phyloP scores from a whole-genome alignment of 1,140 invertebrate species.

The Anthonomus grandis region DNA sequence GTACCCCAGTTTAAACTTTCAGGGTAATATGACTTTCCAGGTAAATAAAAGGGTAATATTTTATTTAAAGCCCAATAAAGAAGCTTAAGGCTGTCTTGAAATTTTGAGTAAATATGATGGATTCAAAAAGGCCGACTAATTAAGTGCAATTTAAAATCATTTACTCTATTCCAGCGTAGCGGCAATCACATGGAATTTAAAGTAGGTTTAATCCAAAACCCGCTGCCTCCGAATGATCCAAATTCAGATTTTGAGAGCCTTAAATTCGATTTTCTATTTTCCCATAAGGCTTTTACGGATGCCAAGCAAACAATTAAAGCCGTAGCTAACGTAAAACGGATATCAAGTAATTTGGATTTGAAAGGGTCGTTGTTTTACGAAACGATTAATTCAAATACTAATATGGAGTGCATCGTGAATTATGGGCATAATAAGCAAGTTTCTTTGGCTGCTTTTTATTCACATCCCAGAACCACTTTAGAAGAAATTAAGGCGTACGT shows the following conservation, averaged over 20 bases:
- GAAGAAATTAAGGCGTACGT: slow-evolving; percentile 58
- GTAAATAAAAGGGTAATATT: slow-evolving; percentile 47
- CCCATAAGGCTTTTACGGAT: slow-evolving; percentile 48
- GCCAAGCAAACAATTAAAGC: slow-evolving; percentile 45
- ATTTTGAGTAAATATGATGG: background rate
- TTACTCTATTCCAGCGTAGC: slow-evolving; percentile 48
- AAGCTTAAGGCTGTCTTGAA: background rate
- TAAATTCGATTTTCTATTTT: slow-evolving; percentile 54
- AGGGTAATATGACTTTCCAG: slow-evolving; percentile 61
- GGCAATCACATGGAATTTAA: slow-evolving; percentile 56
- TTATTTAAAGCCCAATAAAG: background rate
- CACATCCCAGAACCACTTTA: slow-evolving; percentile 54
- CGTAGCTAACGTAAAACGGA: slow-evolving; percentile 45
- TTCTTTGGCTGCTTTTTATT: slow-evolving; percentile 51
- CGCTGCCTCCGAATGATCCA: slow-evolving; percentile 32
- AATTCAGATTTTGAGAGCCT: slow-evolving; percentile 56
- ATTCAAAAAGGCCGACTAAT: background rate
- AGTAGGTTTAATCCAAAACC: slow-evolving; percentile 44
- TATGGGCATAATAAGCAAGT: slow-evolving; percentile 59
- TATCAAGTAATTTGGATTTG: slow-evolving; percentile 49
- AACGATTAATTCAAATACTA: slow-evolving; percentile 49
- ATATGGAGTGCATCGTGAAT: slow-evolving; percentile 41
- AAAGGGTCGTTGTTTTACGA: slow-evolving; percentile 48
- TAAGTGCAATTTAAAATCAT: slow-evolving; percentile 11
- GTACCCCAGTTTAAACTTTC: slow-evolving; percentile 72